phyloP scores from a whole-genome alignment of 1,140 invertebrate genomes.

The Dendrolimus kikuchii region DNA sequence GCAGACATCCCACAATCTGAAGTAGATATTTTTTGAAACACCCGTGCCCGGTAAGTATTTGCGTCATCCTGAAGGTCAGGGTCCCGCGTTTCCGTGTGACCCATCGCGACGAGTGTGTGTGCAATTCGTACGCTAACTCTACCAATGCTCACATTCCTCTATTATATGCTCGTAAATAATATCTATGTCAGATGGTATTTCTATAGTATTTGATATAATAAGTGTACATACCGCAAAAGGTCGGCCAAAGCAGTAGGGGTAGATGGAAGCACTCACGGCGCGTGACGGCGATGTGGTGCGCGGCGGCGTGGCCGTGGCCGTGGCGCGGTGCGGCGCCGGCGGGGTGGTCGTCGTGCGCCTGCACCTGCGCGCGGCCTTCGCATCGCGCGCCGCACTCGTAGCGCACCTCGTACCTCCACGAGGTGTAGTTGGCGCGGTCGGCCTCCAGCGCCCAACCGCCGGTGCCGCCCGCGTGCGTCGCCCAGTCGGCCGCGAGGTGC shows the following conservation, averaged over 20 bases:
- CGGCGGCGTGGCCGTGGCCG: slow-evolving; percentile 4
- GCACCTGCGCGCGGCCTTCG: slow-evolving; percentile 24
- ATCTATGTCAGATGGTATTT: too few relatives aligned
- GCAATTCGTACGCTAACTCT: background rate
- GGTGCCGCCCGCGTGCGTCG: slow-evolving; percentile 6
- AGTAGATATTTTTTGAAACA: too few relatives aligned
- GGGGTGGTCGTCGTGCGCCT: slow-evolving; percentile 13
- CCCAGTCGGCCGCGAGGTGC: slow-evolving; percentile 38
- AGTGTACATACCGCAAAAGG: slow-evolving; percentile 24
- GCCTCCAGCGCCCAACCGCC: slow-evolving; percentile 35
- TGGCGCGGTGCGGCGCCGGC: slow-evolving; percentile 9
- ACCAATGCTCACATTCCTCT: background rate
- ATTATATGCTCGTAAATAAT: too few relatives aligned
- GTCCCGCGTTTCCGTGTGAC: too few relatives aligned
- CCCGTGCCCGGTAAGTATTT: too few relatives aligned
- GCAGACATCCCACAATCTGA: too few relatives aligned
- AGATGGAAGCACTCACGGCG: slow-evolving; percentile 16
- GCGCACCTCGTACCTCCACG: slow-evolving; percentile 37
- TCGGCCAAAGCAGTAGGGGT: slow-evolving; percentile 32
- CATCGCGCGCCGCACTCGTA: slow-evolving; percentile 46
- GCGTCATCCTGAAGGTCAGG: too few relatives aligned
- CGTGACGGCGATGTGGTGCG: slow-evolving; percentile 5
- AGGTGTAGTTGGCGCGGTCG: slow-evolving; percentile 37
- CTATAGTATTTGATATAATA: background rate
- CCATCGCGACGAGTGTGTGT: background rate